Evolutionary conservation across 2,888 invertebrate genomes (phyloP).

Genomic region (Eupeodes latifasciatus): DNA sequence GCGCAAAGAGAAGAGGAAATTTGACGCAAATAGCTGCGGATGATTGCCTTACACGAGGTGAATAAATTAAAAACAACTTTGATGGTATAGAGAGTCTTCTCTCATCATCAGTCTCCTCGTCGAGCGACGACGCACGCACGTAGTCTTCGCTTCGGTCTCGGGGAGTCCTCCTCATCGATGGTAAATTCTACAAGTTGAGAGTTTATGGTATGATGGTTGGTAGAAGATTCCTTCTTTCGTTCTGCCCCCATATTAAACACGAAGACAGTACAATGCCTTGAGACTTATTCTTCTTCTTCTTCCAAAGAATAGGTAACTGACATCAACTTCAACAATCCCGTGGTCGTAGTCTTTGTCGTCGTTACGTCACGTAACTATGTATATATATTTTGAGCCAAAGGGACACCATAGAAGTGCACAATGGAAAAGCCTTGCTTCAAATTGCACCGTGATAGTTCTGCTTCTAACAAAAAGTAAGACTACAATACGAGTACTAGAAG

Average conservation of each 20-base stretch:
- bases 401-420: slow-evolving; percentile 27
- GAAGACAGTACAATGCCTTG: slow-evolving; percentile 57
- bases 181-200: neutral
- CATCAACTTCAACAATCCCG: slow-evolving; percentile 32
- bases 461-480: neutral
- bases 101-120: too few relatives aligned
- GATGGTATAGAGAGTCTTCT: too few relatives aligned
- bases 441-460: slow-evolving; percentile 12
- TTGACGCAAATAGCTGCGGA: slow-evolving; percentile 74
- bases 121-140: too few relatives aligned
- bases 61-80: slow-evolving; percentile 68
- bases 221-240: slow-evolving; percentile 2
- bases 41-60: slow-evolving; percentile 74
- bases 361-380: slow-evolving; percentile 64
- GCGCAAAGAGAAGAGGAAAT: slow-evolving; percentile 58
- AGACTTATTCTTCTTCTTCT: slow-evolving; percentile 29
- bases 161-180: neutral
- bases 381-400: slow-evolving; percentile 22
- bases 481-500: neutral
- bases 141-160: neutral
- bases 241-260: slow-evolving; percentile 7
- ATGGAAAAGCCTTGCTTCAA: slow-evolving; percentile 42
- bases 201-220: neutral
- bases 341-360: slow-evolving; percentile 60
- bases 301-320: slow-evolving; percentile 66